phyloP scores from a whole-genome alignment of 2,797 vertebrate species.

The Xiphorhynchus erythropygius region DNA sequence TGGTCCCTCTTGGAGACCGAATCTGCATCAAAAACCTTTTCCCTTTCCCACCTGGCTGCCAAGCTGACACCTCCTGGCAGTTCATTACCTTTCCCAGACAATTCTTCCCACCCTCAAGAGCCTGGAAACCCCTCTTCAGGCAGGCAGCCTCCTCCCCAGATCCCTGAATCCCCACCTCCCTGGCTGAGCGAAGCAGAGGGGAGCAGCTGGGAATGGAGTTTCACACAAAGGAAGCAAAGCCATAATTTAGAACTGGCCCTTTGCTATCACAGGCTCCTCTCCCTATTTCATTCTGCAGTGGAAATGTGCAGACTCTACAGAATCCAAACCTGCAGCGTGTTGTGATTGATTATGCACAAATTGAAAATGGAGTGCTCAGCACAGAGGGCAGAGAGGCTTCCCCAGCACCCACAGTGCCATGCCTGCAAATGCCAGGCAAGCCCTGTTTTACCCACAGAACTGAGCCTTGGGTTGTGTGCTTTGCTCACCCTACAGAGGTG shows the following conservation, averaged over 20 bases:
- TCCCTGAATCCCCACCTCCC: background rate
- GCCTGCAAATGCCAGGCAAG: background rate
- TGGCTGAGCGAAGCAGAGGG: background rate
- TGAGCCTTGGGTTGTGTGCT: background rate
- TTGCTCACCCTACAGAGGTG: background rate
- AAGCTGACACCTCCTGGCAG: background rate
- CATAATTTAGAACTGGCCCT: background rate
- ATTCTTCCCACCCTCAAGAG: background rate
- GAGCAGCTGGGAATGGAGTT: background rate
- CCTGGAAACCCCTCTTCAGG: background rate
- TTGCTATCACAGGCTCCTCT: background rate
- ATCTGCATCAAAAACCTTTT: background rate
- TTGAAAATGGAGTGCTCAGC: background rate
- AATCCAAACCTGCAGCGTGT: background rate
- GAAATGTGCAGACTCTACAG: background rate
- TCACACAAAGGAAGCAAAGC: background rate
- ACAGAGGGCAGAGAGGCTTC: background rate
- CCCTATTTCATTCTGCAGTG: background rate
- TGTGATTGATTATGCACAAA: background rate
- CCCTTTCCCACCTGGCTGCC: background rate
- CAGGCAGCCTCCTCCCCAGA: background rate
- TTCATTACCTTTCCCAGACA: background rate
- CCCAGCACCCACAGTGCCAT: background rate
- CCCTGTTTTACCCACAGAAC: background rate
- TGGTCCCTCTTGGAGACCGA: background rate